phyloP scores from a whole-genome alignment of 2,797 vertebrate genomes.

The Chelon auratus region DNA sequence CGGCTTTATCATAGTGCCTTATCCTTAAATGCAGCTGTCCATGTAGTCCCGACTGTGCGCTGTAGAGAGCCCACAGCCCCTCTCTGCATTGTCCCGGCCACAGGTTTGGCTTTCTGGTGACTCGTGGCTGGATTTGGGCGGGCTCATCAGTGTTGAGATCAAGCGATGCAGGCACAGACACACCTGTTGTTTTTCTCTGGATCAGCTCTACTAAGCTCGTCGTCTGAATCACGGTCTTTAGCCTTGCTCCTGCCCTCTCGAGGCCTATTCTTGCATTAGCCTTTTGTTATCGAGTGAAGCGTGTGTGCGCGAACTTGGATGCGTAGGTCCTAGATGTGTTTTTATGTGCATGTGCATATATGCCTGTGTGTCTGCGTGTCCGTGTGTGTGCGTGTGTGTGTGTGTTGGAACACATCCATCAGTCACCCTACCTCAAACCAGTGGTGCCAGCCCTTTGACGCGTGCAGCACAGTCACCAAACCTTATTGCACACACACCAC shows the following conservation, averaged over 20 bases:
- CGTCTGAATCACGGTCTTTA: constrained; percentile 66
- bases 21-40: constrained; percentile 87
- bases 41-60: constrained; percentile 72
- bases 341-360: constrained; percentile 47
- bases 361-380: constrained; percentile 12
- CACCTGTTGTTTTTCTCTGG: constrained; percentile 58
- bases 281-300: constrained; percentile 64
- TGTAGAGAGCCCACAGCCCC: constrained; percentile 63
- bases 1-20: constrained; percentile 99
- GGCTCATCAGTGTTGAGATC: constrained; percentile 73
- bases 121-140: constrained; percentile 83
- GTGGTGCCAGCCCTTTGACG: constrained; percentile 84
- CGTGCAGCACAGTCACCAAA: constrained; percentile 81
- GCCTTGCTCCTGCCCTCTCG: constrained; percentile 71
- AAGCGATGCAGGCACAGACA: constrained; percentile 61
- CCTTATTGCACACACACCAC: constrained; percentile 80
- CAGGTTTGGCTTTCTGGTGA: constrained; percentile 75
- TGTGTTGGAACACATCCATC: constrained; percentile 78
- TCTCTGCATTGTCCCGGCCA: constrained; percentile 68
- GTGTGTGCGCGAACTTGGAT: constrained; percentile 29
- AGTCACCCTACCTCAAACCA: constrained; percentile 88
- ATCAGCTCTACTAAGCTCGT: constrained; percentile 64
- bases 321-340: constrained; percentile 50
- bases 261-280: constrained; percentile 75
- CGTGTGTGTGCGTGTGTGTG: constrained; percentile 52